Evolutionary conservation across 2,797 vertebrate species (phyloP).

Genomic region (Menidia menidia): DNA sequence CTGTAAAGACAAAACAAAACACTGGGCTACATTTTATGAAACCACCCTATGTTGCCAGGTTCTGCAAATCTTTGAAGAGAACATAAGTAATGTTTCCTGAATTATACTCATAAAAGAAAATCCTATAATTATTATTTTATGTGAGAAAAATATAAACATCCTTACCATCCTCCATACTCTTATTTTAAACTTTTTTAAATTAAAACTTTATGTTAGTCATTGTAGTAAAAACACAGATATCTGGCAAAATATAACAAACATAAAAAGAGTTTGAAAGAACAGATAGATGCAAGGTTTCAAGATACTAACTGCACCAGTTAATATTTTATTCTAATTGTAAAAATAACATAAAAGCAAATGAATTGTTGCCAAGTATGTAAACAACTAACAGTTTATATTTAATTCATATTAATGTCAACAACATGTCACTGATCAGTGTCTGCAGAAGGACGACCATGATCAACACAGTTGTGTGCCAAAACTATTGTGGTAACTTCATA

Average conservation of each 20-base stretch:
- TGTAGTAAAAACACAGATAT: slow-evolving; percentile 40
- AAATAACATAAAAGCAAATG: slow-evolving; percentile 34
- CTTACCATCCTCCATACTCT: slow-evolving; percentile 32
- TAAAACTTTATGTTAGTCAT: slow-evolving; percentile 45
- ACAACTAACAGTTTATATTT: slow-evolving; percentile 63
- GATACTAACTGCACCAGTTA: slow-evolving; percentile 46
- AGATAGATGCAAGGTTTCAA: slow-evolving; percentile 30
- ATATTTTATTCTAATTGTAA: slow-evolving; percentile 58
- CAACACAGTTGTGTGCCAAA: slow-evolving; percentile 83
- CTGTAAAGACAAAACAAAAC: slow-evolving; percentile 42
- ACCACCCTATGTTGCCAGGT: slow-evolving; percentile 57
- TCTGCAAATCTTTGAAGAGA: slow-evolving; percentile 53
- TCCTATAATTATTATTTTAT: slow-evolving; percentile 36
- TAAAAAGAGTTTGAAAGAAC: not conserved
- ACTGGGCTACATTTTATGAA: slow-evolving; percentile 69
- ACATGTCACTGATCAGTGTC: slow-evolving; percentile 56
- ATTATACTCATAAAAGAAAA: slow-evolving; percentile 13
- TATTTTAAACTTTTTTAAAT: slow-evolving; percentile 35
- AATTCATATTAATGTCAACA: slow-evolving; percentile 46
- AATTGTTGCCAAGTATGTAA: slow-evolving; percentile 60
- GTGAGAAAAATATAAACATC: slow-evolving; percentile 36
- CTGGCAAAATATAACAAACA: not conserved
- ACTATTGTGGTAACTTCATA: slow-evolving; percentile 72
- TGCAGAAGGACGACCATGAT: slow-evolving; percentile 61
- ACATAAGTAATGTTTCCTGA: slow-evolving; percentile 39